Evolutionary conservation across 2,888 invertebrate species (phyloP), one percentile per base, ranked within the genome.

Genomic region (Vanessa cardui): DNA sequence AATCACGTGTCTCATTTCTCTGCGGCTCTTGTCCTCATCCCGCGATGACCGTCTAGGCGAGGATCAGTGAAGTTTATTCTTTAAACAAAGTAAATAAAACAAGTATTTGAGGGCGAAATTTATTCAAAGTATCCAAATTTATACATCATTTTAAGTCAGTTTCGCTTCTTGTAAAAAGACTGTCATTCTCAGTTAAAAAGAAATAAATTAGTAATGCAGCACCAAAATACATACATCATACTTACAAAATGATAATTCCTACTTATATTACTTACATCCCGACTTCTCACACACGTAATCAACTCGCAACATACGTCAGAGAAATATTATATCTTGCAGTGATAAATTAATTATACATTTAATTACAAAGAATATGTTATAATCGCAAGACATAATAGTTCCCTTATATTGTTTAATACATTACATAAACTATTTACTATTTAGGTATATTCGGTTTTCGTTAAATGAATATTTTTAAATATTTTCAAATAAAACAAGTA

Each of bases 151-250:
- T 52, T 82, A 84, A 80, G 83, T 87, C 85, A 78, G 83, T 86
- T 88, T 89, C 89, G 88, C 87, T 89, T 88, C 81, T 80, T 87
- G 85, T 81, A 87, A 84, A 87, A 83, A 64, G 80, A 84, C 83
- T 44, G 84, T 87, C 84, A 82, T 84, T 82, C 78, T 81, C 84
- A 87, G 80, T 86, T 83, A 86, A 81, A 86, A 87, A 83, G 84
- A 85, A 88, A 91, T 91, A 91, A 92, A 92, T 91, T 91, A 92
- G 88, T 90, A 89, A 88, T 87, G 87, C 90, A 91, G 92, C 91
- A 91, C 90, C 92, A 90, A 89, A 88, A 90, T 88, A 88, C 87
- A 88, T 86, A 88, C 86, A 88, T 83, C 84, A 78, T 85, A 84
- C 82, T 83, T 85, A 86, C 82, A 84, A 80, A 80, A 80, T 82